Evolutionary conservation across 2,113 vertebrate species (phyloP), one percentile per base, ranked within the genome.

Genomic region (Dicentrarchus labrax): DNA sequence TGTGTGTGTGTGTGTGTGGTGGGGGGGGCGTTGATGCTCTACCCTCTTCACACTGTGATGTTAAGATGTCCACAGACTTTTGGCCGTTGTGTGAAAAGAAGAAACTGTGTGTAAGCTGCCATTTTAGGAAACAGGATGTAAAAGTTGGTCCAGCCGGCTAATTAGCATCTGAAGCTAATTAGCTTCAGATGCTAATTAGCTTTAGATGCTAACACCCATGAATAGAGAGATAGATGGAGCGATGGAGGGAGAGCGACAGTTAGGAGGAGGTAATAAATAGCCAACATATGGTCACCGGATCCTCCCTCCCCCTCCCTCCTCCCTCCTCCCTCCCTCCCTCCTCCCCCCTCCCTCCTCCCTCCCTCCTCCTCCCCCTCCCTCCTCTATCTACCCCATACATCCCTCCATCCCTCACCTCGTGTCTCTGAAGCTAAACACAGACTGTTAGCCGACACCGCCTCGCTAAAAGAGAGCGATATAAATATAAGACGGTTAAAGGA

Each of bases 251-350:
- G 60, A 48, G 78, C 19, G 74, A 53, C 82, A 76, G 89, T 84
- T 73, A 76, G 86, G 38, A 66, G 74, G 78, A 82, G 85, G 86
- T 86, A 92, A 94, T 94, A 93, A 95, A 94, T 91, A 93, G 89
- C 86, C 83, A 90, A 92, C 93, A 94, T 93, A 93, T 95, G 93
- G 93, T 86, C 84, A 84, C 71, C 41, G 92, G 85, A 92, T 89
- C 84, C 82, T 22, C 22, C 0, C 69, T 61, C 51, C 38, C 30
- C 16, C 16, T 77, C 66, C 22, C 67, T 73, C 72, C 50, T 54
- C 51, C 21, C 1, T 10, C 43, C 6, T 41, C 39, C 6, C 39
- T 6, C 6, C 39, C 39, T 41, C 39, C 74, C 65, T 43, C 85
- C 89, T 69, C 86, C 48, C 17, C 22, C 17, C 21, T 71, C 68